These are phyloP conservation scores for Pandemis cinnamomeana DNA, from an alignment of 2,888 invertebrate genomes.

Conservation along the genomic window DNA sequence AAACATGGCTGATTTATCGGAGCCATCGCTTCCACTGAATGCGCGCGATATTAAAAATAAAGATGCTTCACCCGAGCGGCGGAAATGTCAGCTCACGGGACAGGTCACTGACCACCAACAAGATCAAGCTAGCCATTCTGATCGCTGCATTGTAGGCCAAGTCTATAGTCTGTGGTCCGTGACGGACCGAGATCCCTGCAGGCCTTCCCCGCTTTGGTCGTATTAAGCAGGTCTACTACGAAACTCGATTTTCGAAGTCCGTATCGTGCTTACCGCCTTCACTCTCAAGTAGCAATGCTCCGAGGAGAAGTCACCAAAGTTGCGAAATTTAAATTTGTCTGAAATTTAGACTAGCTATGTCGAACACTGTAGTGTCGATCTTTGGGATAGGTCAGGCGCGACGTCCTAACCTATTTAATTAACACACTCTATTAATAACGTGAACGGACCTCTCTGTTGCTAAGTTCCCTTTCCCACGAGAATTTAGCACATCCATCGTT, in stretches of 20 bases:
- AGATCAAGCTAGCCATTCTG: background rate
- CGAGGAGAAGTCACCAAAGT: no score
- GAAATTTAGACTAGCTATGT: background rate
- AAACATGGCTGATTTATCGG: slow-evolving; percentile 7
- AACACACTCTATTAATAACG: background rate
- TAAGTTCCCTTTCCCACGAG: background rate
- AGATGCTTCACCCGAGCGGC: slow-evolving; percentile 2
- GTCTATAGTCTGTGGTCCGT: no score
- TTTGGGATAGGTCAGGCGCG: slow-evolving; percentile 25
- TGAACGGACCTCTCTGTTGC: background rate
- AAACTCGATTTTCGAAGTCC: no score
- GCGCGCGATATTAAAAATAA: slow-evolving; percentile 20
- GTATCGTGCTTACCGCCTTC: no score
- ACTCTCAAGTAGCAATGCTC: no score
- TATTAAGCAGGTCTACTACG: no score
- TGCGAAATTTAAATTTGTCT: no score
- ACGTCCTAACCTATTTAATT: slow-evolving; percentile 7
- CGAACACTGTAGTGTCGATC: background rate
- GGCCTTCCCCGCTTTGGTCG: no score
- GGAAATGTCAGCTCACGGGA: background rate
- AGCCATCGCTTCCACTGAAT: slow-evolving; percentile 7
- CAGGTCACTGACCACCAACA: background rate
- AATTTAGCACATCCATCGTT: no score
- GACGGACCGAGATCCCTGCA: no score
- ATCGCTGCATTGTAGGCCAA: no score